These are phyloP conservation scores for Pardalotus punctatus DNA, from an alignment of 2,113 vertebrate genomes.

Conservation along the genomic window DNA sequence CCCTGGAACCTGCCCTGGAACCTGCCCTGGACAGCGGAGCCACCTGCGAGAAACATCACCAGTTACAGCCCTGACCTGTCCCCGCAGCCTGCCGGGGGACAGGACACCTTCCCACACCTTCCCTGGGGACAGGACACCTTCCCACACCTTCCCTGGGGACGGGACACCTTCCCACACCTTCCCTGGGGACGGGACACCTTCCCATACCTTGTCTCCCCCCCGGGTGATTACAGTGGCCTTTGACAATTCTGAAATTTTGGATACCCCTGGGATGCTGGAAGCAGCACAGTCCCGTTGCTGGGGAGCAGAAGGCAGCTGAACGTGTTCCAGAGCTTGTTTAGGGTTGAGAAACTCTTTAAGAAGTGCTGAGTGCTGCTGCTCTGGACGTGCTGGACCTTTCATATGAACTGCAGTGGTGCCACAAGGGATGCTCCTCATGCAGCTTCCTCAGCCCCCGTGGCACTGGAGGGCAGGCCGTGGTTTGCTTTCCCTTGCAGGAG, in stretches of 20 bases:
- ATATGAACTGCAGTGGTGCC: not conserved
- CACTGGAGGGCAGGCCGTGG: not conserved
- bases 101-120: not conserved
- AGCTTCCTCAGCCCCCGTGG: not conserved
- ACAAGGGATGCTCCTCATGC: not conserved
- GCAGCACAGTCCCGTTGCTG: not conserved
- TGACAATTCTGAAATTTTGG: not conserved
- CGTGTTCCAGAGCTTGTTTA: not conserved
- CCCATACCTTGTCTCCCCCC: not conserved
- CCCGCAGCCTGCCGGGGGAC: not conserved
- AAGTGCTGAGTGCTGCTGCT: accelerated
- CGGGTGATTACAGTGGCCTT: not conserved
- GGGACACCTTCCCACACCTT: not conserved
- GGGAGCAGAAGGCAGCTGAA: not conserved
- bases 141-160: not conserved
- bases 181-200: not conserved
- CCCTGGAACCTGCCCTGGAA: too few species aligned
- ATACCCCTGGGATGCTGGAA: not conserved
- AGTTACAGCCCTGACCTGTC: not conserved
- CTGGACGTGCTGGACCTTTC: not conserved
- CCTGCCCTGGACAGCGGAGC: not conserved
- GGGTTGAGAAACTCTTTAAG: not conserved
- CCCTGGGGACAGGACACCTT: not conserved
- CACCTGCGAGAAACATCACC: not conserved
- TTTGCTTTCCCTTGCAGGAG: not conserved